Base-by-base conservation (phyloP, 2,888 invertebrate species). In the Volucella bombylans region DNA sequence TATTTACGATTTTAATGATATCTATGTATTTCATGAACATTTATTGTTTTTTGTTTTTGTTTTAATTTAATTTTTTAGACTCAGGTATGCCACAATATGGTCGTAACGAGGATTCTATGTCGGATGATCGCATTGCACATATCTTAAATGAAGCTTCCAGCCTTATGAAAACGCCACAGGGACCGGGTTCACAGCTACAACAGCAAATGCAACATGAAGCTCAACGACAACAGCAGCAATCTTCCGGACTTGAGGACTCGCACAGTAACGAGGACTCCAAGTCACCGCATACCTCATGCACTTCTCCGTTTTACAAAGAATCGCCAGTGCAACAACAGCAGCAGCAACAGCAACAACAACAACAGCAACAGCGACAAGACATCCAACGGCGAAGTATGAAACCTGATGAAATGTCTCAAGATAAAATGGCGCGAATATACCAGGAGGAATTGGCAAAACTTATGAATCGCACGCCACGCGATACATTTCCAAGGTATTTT, bases 381-480 rank as follows among this genome's bases (percentile, higher is more conserved):
- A 86, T 88, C 62, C 88, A 89, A 39, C 89, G 89, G 18, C 80
- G 79, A 88, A 91, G 74, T 85, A 88, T 96, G 94, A 88, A 86
- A 47, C 61, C 73, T 92, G 97, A 97, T 91, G 98, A 98, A 93
- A 96, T 98, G 92, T 96, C 98, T 49, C 98, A 98, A 90, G 99
- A 99, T 90, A 98, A 98, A 92, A 97, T 98, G 89, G 96, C 96
- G 52, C 94, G 97, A 89, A 97, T 98, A 89, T 98, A 98, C 91
- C 98, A 98, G 89, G 98, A 98, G 90, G 98, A 99, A 91, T 93
- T 98, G 86, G 96, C 97, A 78, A 98, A 98, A 91, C 94, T 99
- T 72, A 97, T 98, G 95, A 96, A 96, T 88, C 94, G 96, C 73
- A 95, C 94, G 87, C 95, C 94, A 47, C 93, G 96, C 54, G 96